Evolutionary conservation across 2,888 invertebrate species (phyloP).

Genomic region (Noctuana brunneofusca): DNA sequence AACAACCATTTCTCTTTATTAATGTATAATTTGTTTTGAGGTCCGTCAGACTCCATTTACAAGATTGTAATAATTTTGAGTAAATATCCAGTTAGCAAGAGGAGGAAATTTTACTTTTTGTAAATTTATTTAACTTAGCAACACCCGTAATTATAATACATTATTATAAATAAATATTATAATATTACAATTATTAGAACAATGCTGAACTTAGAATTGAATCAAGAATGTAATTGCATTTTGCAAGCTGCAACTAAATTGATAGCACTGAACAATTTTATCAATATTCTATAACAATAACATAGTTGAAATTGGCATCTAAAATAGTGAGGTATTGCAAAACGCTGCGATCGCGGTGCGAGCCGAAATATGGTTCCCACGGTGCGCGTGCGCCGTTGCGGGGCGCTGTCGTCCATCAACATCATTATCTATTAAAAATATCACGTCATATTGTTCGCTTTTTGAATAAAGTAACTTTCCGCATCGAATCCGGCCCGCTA

Average conservation of each 20-base stretch:
- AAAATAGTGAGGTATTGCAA: slow-evolving; percentile 70
- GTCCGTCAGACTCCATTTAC: slow-evolving; percentile 23
- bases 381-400: slow-evolving; percentile 60
- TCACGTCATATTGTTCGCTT: slow-evolving; percentile 81
- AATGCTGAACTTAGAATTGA: slow-evolving; percentile 27
- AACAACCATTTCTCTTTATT: slow-evolving; percentile 35
- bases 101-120: neutral
- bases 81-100: neutral
- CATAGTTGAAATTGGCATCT: slow-evolving; percentile 39
- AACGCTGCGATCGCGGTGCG: slow-evolving; percentile 58
- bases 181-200: slow-evolving; percentile 16
- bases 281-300: slow-evolving; percentile 38
- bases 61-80: slow-evolving; percentile 13
- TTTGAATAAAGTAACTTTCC: slow-evolving; percentile 77
- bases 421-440: slow-evolving; percentile 82
- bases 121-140: neutral
- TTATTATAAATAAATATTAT: neutral
- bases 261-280: slow-evolving; percentile 35
- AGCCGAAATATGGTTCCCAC: slow-evolving; percentile 79
- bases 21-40: slow-evolving; percentile 34
- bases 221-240: slow-evolving; percentile 30
- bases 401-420: slow-evolving; percentile 77
- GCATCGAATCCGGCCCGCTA: slow-evolving; percentile 58
- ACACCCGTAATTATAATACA: neutral
- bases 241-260: slow-evolving; percentile 36